Evolutionary conservation across 2,113 vertebrate genomes (phyloP), one percentile per base, ranked within the genome.

Genomic region (Chiloscyllium plagiosum): DNA sequence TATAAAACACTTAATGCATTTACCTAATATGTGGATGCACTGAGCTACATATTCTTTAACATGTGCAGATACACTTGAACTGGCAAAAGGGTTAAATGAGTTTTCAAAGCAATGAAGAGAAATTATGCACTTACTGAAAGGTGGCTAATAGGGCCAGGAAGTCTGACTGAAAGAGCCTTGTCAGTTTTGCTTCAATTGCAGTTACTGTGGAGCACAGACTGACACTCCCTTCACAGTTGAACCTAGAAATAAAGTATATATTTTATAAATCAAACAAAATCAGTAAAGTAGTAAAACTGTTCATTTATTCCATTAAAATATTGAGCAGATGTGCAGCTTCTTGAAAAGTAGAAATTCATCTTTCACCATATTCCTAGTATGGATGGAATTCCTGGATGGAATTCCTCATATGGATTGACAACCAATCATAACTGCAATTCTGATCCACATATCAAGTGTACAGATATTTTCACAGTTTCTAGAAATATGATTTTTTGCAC

Each of bases 161-260:
- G 94, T 96, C 96, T 95, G 96, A 96, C 24, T 96, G 96, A 96
- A 98, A 95, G 78, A 97, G 96, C 42, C 96, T 96, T 96, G 90
- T 93, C 95, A 97, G 89, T 87, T 96, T 97, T 93, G 86, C 96
- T 96, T 97, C 96, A 80, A 56, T 0, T 96, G 96, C 96, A 96
- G 96, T 97, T 86, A 97, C 65, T 96, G 83, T 95, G 68, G 96
- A 97, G 50, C 68, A 72, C 68, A 96, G 94, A 22, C 96, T 96
- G 65, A 96, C 95, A 93, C 87, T 96, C 47, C 80, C 95, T 86
- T 96, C 92, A 20, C 89, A 96, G 76, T 96, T 96, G 96, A 97
- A 97, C 96, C 96, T 96, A 42, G 52, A 85, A 47, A 96, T 47
- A 87, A n/a, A 72, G 22, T 6, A 86, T 1, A 95, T 65, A 52